These are phyloP conservation scores for Pristionchus mayeri DNA, from an alignment of 2,888 invertebrate species.

Conservation along the genomic window DNA sequence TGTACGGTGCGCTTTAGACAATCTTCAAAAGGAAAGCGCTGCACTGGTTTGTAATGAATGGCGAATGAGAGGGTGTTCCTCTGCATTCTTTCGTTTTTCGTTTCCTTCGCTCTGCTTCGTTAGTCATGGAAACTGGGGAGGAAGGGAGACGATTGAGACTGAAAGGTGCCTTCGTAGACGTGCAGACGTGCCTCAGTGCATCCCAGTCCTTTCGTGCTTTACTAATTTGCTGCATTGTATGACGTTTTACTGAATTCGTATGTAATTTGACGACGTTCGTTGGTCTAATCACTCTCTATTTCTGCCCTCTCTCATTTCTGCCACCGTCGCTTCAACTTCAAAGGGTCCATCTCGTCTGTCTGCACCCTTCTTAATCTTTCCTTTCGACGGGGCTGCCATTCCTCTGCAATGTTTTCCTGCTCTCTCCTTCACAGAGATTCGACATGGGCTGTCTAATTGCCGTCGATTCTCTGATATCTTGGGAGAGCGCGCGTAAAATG, in stretches of 20 bases:
- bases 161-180: slow-evolving; percentile 14
- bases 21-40: no score
- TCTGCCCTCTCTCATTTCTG: neutral
- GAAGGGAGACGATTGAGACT: neutral
- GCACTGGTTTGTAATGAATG: no score
- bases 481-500: neutral
- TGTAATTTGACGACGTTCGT: no score
- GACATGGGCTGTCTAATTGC: neutral
- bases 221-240: neutral
- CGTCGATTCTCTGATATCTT: neutral
- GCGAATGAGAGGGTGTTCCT: slow-evolving; percentile 17
- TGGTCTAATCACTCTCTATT: neutral
- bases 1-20: no score
- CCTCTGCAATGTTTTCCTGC: neutral
- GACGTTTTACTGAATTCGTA: neutral
- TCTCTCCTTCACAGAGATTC: neutral
- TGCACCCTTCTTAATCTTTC: no score
- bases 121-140: slow-evolving; percentile 16
- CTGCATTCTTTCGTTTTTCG: neutral
- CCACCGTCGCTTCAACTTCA: neutral
- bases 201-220: neutral
- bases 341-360: no score
- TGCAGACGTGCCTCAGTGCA: no score
- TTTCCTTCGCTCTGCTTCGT: neutral
- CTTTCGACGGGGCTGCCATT: neutral